A percentile compares a stretch with the other conserved stretches of the same genome.
phyloP scores from a whole-genome alignment of 2,797 vertebrate species.

The Triplophysa bombifrons region DNA sequence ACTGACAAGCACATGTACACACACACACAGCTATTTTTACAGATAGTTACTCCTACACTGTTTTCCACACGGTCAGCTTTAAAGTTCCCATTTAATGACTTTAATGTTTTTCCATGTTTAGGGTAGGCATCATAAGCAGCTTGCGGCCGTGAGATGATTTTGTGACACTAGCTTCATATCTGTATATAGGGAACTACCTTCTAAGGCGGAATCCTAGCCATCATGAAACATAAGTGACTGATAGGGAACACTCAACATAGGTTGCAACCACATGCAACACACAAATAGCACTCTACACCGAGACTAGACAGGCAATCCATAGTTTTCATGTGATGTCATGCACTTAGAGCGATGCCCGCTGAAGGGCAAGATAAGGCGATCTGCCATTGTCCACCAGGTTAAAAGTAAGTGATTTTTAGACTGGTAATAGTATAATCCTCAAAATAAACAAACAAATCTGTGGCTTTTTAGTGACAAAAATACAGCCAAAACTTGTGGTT shows the following conservation, averaged over 20 bases:
- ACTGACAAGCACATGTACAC: conserved; percentile 1
- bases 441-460: no score
- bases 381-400: no score
- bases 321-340: no score
- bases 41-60: conserved; percentile 28
- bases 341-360: no score
- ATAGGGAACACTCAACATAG: background rate
- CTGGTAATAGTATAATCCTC: no score
- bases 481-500: no score
- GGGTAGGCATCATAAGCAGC: background rate
- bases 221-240: background rate
- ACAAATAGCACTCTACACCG: background rate
- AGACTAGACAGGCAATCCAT: background rate
- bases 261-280: background rate
- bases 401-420: no score
- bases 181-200: background rate
- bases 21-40: conserved; percentile 32
- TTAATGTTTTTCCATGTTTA: background rate
- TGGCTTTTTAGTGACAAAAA: no score
- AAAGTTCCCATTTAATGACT: conserved; percentile 8
- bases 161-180: background rate
- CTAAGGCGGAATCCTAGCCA: background rate
- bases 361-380: no score
- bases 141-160: background rate
- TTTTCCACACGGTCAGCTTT: conserved; percentile 30